A percentile compares a stretch with the other conserved stretches of the same genome.
Conservation (phyloP, 2,797 vertebrate species). For the Scarus forsteni region DNA sequence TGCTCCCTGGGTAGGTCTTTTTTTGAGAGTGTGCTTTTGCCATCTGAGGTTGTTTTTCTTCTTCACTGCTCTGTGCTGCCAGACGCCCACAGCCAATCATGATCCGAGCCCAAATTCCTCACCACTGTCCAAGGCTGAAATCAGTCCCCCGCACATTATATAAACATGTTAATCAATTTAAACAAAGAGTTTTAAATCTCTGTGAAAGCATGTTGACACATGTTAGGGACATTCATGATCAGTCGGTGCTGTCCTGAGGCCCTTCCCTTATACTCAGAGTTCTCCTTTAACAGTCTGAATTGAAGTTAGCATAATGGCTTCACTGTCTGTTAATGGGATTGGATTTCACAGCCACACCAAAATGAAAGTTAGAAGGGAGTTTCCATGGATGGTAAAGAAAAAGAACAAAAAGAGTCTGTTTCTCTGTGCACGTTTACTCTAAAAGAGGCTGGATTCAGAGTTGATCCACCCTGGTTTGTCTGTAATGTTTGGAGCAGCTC, state of each 20-base stretch:
- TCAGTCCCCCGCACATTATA: not conserved
- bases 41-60: slow-evolving; percentile 71
- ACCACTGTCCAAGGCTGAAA: slow-evolving; percentile 57
- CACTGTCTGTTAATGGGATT: slow-evolving; percentile 45
- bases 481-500: slow-evolving; percentile 14
- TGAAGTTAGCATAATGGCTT: slow-evolving; percentile 53
- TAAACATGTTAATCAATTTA: slow-evolving; percentile 1
- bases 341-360: slow-evolving; percentile 64
- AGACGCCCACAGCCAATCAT: slow-evolving; percentile 61
- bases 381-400: slow-evolving; percentile 20
- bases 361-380: slow-evolving; percentile 31
- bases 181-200: slow-evolving; percentile 14
- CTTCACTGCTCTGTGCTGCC: slow-evolving; percentile 56
- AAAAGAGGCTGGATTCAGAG: not conserved
- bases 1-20: slow-evolving; percentile 2
- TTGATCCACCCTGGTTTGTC: not conserved
- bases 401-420: not conserved
- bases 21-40: slow-evolving; percentile 27
- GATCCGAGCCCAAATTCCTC: slow-evolving; percentile 66
- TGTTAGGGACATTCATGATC: not conserved
- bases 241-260: not conserved
- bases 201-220: not conserved
- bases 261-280: slow-evolving; percentile 6
- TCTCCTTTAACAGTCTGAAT: slow-evolving; percentile 23
- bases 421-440: not conserved